Evolutionary conservation across 2,113 vertebrate species (phyloP), one percentile per base, ranked within the genome.

Genomic region (Centropus bengalensis): DNA sequence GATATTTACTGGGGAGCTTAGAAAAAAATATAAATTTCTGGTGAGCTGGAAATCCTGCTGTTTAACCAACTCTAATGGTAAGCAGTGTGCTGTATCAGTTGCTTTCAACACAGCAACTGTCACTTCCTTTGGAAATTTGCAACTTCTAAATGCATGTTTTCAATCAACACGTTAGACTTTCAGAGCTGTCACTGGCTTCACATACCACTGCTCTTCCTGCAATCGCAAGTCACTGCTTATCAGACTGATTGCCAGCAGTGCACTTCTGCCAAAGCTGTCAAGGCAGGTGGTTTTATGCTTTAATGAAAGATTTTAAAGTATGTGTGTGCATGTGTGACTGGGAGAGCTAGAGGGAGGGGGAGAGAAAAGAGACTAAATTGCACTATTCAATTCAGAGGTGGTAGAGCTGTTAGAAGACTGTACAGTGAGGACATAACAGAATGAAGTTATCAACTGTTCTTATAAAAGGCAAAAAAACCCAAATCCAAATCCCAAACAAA

Each of bases 101-200:
- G 45, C 68, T 94, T 90, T 60, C 85, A 74, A 77, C 15, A 16
- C 10, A 80, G 67, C 23, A 74, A 60, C 89, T 93, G 74, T 79
- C 93, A 87, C 66, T 89, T 82, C 49, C 33, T 82, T 62, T 56
- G 63, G 51, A 89, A 94, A 94, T 88, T 28, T 89, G 32, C 55
- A 76, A 85, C 36, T 94, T 94, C 84, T 80, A 73, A 74, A 66
- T 42, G 51, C 15, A 13, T 79, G 64, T 91, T 93, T 95, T 89
- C 91, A 91, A 67, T 89, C 40, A 70, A 33, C 52, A 36, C 23
- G 71, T 81, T 27, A 47, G 38, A 45, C 32, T 86, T 86, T 80
- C 62, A 33, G 73, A 62, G 76, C 51, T 83, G 58, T 78, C 63
- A 49, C 40, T 76, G 36, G 24, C 58, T 92, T 92, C 74, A 58